A percentile compares a stretch with the other conserved stretches of the same genome.
Conservation (phyloP, 2,113 vertebrate species). For the Condylura cristata region DNA sequence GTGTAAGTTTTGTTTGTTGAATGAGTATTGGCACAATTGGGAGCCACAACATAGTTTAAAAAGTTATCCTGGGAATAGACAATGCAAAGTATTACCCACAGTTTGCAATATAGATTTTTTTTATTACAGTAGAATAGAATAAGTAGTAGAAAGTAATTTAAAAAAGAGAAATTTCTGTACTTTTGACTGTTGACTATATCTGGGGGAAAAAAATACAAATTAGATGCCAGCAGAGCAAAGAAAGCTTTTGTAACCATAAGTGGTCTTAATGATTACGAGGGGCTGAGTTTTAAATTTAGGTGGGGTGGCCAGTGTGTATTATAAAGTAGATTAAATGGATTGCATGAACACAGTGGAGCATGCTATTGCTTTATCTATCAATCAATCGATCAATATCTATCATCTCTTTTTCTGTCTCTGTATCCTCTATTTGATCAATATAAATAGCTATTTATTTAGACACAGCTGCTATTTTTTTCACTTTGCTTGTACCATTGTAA, state of each 20-base stretch:
- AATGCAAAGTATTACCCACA: conserved; percentile 61
- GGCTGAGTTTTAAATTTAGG: neutral
- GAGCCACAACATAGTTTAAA: conserved; percentile 59
- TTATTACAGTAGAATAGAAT: conserved; percentile 63
- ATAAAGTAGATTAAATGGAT: neutral
- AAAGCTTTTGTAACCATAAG: neutral
- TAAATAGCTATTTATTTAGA: neutral
- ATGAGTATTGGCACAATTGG: conserved; percentile 40
- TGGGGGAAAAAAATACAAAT: conserved; percentile 35
- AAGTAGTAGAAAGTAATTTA: conserved; percentile 69
- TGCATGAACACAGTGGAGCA: neutral
- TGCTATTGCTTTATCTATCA: neutral
- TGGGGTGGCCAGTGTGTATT: neutral
- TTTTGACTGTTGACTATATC: conserved; percentile 45
- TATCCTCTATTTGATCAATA: neutral
- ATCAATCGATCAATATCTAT: too few species aligned
- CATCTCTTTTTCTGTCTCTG: neutral
- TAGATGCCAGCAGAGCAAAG: conserved; percentile 17
- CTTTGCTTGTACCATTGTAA: neutral
- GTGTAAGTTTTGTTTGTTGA: conserved; percentile 70
- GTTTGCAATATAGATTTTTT: conserved; percentile 64
- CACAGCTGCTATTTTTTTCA: neutral
- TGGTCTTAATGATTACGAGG: neutral
- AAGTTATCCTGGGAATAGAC: conserved; percentile 64
- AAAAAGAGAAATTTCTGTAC: conserved; percentile 51